phyloP scores from a whole-genome alignment of 2,113 vertebrate genomes.

The Silurus meridionalis region DNA sequence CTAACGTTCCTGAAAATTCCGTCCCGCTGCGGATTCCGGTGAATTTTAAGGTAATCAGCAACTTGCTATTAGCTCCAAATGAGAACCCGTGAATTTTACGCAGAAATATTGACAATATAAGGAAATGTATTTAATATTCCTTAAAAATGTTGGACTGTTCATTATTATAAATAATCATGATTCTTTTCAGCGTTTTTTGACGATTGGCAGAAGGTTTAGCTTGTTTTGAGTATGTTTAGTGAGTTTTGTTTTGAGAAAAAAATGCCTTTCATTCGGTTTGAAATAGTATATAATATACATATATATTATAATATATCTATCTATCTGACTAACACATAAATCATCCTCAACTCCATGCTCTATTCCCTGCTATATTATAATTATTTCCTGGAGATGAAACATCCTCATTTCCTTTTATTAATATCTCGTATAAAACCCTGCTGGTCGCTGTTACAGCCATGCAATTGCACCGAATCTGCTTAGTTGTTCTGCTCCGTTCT shows the following conservation, averaged over 20 bases:
- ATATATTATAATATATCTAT: too few relatives aligned
- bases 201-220: background rate
- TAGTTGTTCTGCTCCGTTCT: background rate
- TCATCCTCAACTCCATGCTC: background rate
- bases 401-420: slow-evolving; percentile 23
- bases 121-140: background rate
- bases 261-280: background rate
- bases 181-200: background rate
- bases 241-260: too few relatives aligned
- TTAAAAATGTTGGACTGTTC: background rate
- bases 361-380: background rate
- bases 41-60: too few relatives aligned
- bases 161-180: background rate
- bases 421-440: slow-evolving; percentile 52
- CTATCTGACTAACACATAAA: too few relatives aligned
- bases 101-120: background rate
- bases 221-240: background rate
- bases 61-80: too few relatives aligned
- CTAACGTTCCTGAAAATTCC: too few relatives aligned
- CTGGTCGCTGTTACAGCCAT: slow-evolving; percentile 37
- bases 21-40: too few relatives aligned
- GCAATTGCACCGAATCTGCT: slow-evolving; percentile 7
- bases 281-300: background rate
- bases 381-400: background rate
- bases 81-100: too few relatives aligned